Evolutionary conservation across 2,797 vertebrate genomes (phyloP), one percentile per base, ranked within the genome.

Genomic region (Amblyopsis hoosieri): DNA sequence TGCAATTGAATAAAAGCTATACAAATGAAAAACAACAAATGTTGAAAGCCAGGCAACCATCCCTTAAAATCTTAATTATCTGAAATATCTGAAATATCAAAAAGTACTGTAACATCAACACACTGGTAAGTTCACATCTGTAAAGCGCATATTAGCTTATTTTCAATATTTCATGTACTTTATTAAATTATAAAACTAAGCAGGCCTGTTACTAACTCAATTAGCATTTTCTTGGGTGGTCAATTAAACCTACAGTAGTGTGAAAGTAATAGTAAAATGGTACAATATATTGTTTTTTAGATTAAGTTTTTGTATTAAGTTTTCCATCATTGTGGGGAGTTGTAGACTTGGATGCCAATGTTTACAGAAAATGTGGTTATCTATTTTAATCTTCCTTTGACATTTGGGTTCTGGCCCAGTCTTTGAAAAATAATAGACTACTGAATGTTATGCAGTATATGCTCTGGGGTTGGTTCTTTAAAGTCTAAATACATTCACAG

Each of bases 131-230:
- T 42, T 9, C 37, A 42, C 37, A 42, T 7, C 58, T 58, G 57
- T 13, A 73, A 64, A 74, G 56, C 45, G 23, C 23, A 29, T 29
- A 29, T 29, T 29, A 29, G 0, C 23, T 29, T 29, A 29, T 54
- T 60, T n/a, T 48, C 60, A 37, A 61, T 64, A 71, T 59, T 70
- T 45, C 62, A 53, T 69, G 56, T 71, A 19, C 74, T 60, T 73
- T 57, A 54, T 46, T 58, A 57, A 85, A 74, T 78, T 75, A 78
- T 29, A 65, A 54, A 75, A 67, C 73, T 54, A 77, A 77, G 42
- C 58, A 66, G 33, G 45, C 50, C 56, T 45, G 17, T 65, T 66
- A 54, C 66, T 68, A 67, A 47, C 64, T 72, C 63, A 71, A 49
- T 71, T 61, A 45, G 50, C 59, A 51, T 4, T 67, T 78, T 66